Evolutionary conservation across 2,797 vertebrate genomes (phyloP).

Genomic region (Trachops cirrhosus): DNA sequence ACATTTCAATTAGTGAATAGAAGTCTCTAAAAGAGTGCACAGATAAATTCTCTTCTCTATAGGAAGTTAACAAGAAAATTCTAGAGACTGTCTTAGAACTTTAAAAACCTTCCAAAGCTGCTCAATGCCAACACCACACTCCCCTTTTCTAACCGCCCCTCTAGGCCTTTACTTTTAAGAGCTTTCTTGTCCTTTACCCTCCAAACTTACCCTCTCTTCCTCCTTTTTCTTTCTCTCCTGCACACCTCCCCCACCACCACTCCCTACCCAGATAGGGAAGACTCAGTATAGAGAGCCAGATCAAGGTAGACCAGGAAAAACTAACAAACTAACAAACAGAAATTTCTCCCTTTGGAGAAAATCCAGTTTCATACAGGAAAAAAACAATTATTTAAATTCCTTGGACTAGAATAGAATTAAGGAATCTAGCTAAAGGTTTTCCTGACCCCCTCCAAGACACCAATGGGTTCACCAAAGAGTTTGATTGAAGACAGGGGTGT

Average conservation of each 20-base stretch:
- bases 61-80: neutral
- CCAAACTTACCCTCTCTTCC: neutral
- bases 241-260: neutral
- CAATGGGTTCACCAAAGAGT: neutral
- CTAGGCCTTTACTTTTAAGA: neutral
- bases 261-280: neutral
- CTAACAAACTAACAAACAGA: neutral
- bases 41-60: neutral
- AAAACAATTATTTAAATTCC: neutral
- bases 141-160: neutral
- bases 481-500: neutral
- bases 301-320: neutral
- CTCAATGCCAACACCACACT: neutral
- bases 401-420: neutral
- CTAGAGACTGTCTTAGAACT: neutral
- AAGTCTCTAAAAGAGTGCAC: neutral
- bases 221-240: neutral
- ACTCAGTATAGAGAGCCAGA: neutral
- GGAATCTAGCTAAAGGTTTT: neutral
- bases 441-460: neutral
- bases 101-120: neutral
- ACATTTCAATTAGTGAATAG: neutral
- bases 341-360: neutral
- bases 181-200: neutral
- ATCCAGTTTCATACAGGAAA: neutral